A percentile compares a stretch with the other conserved stretches of the same genome.
phyloP scores from a whole-genome alignment of 2,797 vertebrate species.

The Propithecus deckenii region DNA sequence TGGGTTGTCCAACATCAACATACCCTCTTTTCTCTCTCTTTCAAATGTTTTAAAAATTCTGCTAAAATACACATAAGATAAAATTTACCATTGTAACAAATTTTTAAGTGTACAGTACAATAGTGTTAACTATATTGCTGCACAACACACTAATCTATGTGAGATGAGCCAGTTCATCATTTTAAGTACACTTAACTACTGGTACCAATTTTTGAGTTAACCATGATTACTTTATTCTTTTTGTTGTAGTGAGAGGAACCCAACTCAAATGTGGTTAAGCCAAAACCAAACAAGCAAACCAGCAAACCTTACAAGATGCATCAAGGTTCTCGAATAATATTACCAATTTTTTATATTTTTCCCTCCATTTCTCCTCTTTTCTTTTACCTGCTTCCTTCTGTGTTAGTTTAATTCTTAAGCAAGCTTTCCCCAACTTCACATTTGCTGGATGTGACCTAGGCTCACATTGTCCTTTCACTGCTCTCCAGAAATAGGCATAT shows the following conservation, averaged over 20 bases:
- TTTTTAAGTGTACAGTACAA: background rate
- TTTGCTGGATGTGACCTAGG: background rate
- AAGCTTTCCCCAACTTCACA: background rate
- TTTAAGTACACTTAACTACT: background rate
- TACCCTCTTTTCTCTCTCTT: background rate
- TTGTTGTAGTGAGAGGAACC: background rate
- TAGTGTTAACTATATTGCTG: background rate
- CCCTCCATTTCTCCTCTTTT: background rate
- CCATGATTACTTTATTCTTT: background rate
- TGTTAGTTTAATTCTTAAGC: background rate
- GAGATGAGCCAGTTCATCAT: background rate
- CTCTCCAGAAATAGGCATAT: background rate
- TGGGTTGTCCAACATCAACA: background rate
- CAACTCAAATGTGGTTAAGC: background rate
- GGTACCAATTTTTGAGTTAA: background rate
- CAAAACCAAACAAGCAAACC: background rate
- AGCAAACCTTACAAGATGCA: background rate
- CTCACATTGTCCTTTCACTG: background rate
- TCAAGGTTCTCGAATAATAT: background rate
- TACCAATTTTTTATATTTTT: background rate
- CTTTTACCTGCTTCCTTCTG: background rate
- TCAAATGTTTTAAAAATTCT: background rate
- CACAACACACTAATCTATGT: background rate
- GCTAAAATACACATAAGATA: background rate
- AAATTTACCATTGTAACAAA: background rate